These are phyloP conservation scores for Karalla daura DNA, from an alignment of 2,797 vertebrate genomes.

Conservation along the genomic window DNA sequence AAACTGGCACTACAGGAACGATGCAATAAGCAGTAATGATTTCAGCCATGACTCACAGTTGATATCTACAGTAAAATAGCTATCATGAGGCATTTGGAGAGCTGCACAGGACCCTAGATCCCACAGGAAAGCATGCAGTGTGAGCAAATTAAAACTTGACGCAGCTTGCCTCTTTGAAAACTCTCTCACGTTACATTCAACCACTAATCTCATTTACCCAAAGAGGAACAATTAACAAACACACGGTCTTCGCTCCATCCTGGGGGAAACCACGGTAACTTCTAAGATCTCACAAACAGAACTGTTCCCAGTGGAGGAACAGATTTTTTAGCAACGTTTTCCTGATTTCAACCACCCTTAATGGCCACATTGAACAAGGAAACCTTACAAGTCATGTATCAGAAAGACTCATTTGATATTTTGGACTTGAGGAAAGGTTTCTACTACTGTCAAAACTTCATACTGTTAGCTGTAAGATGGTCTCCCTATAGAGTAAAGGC, in stretches of 20 bases:
- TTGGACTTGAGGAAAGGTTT: constrained; percentile 70
- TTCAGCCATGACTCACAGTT: no score
- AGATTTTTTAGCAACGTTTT: constrained; percentile 84
- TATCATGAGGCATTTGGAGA: constrained; percentile 55
- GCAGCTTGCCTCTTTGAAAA: constrained; percentile 81
- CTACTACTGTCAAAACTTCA: constrained; percentile 58
- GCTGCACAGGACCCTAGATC: constrained; percentile 43
- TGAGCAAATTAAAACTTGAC: constrained; percentile 75
- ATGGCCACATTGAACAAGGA: constrained; percentile 66
- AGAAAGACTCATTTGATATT: constrained; percentile 82
- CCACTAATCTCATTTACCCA: constrained; percentile 87
- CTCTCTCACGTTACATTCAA: constrained; percentile 86
- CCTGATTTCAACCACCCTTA: constrained; percentile 78
- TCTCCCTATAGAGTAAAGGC: constrained; percentile 43
- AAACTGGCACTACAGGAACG: no score
- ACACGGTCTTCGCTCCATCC: constrained; percentile 82
- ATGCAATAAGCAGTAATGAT: no score
- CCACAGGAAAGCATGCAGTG: constrained; percentile 60
- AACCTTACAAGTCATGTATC: constrained; percentile 73
- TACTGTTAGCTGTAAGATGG: constrained; percentile 40
- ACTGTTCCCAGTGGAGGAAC: constrained; percentile 84
- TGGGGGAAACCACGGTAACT: constrained; percentile 87
- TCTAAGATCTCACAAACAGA: constrained; percentile 86
- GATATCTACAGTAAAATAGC: constrained; percentile 43
- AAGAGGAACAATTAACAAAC: constrained; percentile 86